phyloP scores from a whole-genome alignment of 2,113 vertebrate species.

The Aphyosemion australe region DNA sequence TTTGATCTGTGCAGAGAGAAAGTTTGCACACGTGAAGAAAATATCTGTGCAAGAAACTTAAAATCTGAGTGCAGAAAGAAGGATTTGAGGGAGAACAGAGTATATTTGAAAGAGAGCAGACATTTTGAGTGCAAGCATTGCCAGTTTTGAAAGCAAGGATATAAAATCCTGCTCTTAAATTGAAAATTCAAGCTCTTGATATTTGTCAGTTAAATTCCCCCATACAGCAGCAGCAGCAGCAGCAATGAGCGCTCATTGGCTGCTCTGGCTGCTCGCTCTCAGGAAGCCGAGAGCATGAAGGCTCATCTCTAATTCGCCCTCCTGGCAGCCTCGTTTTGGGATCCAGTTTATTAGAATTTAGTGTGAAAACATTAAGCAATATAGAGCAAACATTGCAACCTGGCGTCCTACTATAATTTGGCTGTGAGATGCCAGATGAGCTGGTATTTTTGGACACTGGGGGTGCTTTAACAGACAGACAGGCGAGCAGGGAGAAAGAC shows the following conservation, averaged over 20 bases:
- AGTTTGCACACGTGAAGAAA: too few species aligned
- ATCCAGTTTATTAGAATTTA: conserved; percentile 33
- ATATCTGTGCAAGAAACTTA: too few species aligned
- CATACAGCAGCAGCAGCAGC: too few species aligned
- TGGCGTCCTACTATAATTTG: conserved; percentile 22
- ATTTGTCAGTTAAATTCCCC: too few species aligned
- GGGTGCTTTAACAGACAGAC: conserved; percentile 37
- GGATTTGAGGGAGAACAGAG: too few species aligned
- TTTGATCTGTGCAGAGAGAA: too few species aligned
- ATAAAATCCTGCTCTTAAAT: too few species aligned
- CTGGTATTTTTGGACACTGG: conserved; percentile 31
- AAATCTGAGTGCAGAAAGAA: too few species aligned
- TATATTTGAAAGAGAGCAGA: too few species aligned
- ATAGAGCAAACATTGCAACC: conserved; percentile 10
- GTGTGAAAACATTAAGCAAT: conserved; percentile 18
- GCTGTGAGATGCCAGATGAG: conserved; percentile 26
- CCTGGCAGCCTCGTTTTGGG: conserved; percentile 42
- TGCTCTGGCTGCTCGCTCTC: conserved; percentile 23
- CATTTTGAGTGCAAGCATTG: too few species aligned
- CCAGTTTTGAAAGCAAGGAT: too few species aligned
- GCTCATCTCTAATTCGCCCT: conserved; percentile 65
- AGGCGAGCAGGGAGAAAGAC: conserved; percentile 63
- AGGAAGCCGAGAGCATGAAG: conserved; percentile 38
- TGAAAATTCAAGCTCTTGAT: too few species aligned
- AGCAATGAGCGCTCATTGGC: conserved; percentile 50